Percentiles rank a stretch among this genome's conserved stretches.
Conservation (phyloP, 2,888 invertebrate species). For the Trypoxylon attenuatum region DNA sequence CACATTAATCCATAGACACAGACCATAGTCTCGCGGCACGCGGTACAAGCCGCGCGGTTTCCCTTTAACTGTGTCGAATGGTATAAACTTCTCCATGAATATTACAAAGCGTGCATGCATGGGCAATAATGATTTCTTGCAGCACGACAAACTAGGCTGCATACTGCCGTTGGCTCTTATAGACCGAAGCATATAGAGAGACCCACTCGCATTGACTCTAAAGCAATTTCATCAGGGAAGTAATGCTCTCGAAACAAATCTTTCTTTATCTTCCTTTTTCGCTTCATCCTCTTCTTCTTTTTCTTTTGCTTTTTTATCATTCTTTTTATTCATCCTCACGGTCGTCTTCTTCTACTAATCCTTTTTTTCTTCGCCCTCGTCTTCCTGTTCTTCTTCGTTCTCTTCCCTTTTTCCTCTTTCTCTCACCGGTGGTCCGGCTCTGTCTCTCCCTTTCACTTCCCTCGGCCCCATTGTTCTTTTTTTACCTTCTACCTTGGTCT, state of each 20-base stretch:
- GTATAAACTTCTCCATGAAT: slow-evolving; percentile 38
- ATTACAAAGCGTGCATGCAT: slow-evolving; percentile 31
- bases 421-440: not conserved
- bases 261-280: slow-evolving; percentile 1
- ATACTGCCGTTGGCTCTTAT: slow-evolving; percentile 49
- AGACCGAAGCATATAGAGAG: slow-evolving; percentile 33
- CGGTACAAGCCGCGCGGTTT: too few relatives aligned
- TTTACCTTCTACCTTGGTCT: slow-evolving; percentile 23
- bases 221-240: slow-evolving; percentile 16
- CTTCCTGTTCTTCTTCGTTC: too few relatives aligned
- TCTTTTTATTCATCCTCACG: too few relatives aligned
- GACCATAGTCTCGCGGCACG: too few relatives aligned
- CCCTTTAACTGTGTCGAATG: slow-evolving; percentile 11
- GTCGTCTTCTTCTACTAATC: too few relatives aligned
- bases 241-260: slow-evolving; percentile 28
- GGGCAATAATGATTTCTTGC: slow-evolving; percentile 38
- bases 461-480: slow-evolving; percentile 28
- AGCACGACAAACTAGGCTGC: slow-evolving; percentile 38
- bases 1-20: too few relatives aligned
- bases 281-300: not conserved
- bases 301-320: too few relatives aligned
- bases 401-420: slow-evolving; percentile 21
- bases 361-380: not conserved
- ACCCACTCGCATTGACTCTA: slow-evolving; percentile 20
- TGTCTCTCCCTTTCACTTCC: slow-evolving; percentile 1